phyloP scores from a whole-genome alignment of 2,113 vertebrate species.

The Ptychochromis oligacanthus region DNA sequence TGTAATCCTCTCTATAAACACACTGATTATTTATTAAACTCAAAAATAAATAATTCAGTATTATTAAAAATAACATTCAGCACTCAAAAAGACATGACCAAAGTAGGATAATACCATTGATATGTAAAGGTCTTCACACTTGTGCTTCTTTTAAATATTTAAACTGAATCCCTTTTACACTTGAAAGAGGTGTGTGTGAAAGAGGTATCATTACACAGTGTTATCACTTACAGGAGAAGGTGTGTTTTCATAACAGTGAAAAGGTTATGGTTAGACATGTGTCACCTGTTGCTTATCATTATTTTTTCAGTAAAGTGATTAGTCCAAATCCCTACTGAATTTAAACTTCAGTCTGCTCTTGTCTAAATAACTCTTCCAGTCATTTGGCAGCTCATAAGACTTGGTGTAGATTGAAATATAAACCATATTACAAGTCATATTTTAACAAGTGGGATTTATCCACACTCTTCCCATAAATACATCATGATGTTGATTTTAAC shows the following conservation, averaged over 20 bases:
- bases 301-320: slow-evolving; percentile 45
- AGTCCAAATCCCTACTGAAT: slow-evolving; percentile 31
- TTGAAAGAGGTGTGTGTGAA: not conserved
- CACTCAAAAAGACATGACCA: accelerated
- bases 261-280: not conserved
- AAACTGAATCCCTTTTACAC: not conserved
- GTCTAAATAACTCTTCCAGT: slow-evolving; percentile 38
- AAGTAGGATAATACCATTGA: not conserved
- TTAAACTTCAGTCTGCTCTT: slow-evolving; percentile 17
- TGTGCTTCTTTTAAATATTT: slow-evolving; percentile 5
- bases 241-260: slow-evolving; percentile 5
- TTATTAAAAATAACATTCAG: not conserved
- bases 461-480: slow-evolving; percentile 18
- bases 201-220: not conserved
- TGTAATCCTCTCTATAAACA: not conserved
- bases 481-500: slow-evolving; percentile 58
- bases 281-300: slow-evolving; percentile 57
- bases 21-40: not conserved
- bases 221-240: not conserved
- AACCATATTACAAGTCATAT: slow-evolving; percentile 38
- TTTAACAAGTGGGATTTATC: slow-evolving; percentile 29
- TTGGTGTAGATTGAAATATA: slow-evolving; percentile 16
- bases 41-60: not conserved
- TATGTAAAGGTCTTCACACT: not conserved
- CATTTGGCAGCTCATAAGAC: slow-evolving; percentile 7